Evolutionary conservation across 1,140 invertebrate species (phyloP).

Genomic region (Vanessa atalanta): DNA sequence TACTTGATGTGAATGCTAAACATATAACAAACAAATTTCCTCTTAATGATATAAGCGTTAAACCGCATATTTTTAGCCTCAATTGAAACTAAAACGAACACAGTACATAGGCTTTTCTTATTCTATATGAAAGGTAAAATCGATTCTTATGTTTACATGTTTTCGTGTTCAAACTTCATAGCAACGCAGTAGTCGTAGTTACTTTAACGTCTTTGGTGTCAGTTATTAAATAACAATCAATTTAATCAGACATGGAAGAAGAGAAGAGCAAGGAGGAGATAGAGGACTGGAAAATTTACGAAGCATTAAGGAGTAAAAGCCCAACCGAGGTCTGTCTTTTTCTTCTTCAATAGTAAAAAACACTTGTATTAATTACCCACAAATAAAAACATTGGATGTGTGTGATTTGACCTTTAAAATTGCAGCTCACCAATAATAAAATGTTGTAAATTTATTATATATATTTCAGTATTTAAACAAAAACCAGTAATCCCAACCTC

Average conservation of each 20-base stretch:
- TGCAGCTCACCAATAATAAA: too few relatives aligned
- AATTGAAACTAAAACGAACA: too few relatives aligned
- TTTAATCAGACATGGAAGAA: slow-evolving; percentile 58
- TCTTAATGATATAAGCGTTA: too few relatives aligned
- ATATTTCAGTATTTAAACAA: too few relatives aligned
- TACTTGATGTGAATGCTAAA: too few relatives aligned
- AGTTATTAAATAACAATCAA: slow-evolving; percentile 24
- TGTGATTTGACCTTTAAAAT: too few relatives aligned
- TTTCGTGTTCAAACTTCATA: slow-evolving; percentile 53
- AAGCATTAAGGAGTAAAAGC: slow-evolving; percentile 81
- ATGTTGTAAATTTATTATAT: too few relatives aligned
- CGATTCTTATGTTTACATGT: slow-evolving; percentile 63
- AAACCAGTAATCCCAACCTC: too few relatives aligned
- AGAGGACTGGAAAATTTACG: slow-evolving; percentile 86
- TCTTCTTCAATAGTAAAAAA: slow-evolving; percentile 4
- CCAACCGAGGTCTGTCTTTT: slow-evolving; percentile 64
- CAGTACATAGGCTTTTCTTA: too few relatives aligned
- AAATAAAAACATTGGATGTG: too few relatives aligned
- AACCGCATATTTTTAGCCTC: too few relatives aligned
- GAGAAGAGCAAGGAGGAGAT: slow-evolving; percentile 69
- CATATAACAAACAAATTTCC: too few relatives aligned
- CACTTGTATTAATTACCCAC: not conserved
- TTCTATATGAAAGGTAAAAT: slow-evolving; percentile 32
- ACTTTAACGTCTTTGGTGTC: not conserved
- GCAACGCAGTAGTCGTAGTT: slow-evolving; percentile 49